These are phyloP conservation scores for Trochalopteron elliotii DNA, from an alignment of 2,113 vertebrate species.

Conservation along the genomic window DNA sequence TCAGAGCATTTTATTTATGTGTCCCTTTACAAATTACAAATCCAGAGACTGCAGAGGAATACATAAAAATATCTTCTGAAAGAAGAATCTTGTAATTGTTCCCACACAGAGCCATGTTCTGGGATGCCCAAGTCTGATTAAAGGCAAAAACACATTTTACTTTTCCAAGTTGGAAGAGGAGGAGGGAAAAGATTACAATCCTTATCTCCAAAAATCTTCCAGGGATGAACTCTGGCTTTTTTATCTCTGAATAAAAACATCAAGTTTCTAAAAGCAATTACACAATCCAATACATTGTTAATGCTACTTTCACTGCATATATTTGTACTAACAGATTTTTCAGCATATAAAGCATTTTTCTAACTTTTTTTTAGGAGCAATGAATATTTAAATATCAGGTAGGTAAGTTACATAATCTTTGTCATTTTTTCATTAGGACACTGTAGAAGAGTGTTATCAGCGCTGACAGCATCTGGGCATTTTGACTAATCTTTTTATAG, in stretches of 20 bases:
- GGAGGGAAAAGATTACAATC: background rate
- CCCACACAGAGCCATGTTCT: background rate
- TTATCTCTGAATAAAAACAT: background rate
- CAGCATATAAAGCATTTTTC: background rate
- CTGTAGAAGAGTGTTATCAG: conserved; percentile 43
- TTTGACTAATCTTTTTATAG: conserved; percentile 58
- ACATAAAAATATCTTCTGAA: background rate
- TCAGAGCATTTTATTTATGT: background rate
- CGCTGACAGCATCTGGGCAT: conserved; percentile 16
- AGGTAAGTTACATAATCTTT: conserved; percentile 45
- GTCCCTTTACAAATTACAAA: background rate
- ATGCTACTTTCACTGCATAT: background rate
- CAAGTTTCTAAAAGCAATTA: background rate
- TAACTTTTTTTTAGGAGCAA: background rate
- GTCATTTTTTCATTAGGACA: background rate
- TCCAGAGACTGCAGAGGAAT: background rate
- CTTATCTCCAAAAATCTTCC: background rate
- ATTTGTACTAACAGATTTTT: background rate
- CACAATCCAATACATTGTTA: background rate
- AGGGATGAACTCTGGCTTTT: background rate
- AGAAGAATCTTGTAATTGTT: background rate
- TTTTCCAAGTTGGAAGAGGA: background rate
- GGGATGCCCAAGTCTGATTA: background rate
- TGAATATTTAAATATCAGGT: conserved; percentile 37
- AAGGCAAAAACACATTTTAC: background rate